Conservation (phyloP, 2,113 vertebrate genomes). For the Melanerpes aurifrons region DNA sequence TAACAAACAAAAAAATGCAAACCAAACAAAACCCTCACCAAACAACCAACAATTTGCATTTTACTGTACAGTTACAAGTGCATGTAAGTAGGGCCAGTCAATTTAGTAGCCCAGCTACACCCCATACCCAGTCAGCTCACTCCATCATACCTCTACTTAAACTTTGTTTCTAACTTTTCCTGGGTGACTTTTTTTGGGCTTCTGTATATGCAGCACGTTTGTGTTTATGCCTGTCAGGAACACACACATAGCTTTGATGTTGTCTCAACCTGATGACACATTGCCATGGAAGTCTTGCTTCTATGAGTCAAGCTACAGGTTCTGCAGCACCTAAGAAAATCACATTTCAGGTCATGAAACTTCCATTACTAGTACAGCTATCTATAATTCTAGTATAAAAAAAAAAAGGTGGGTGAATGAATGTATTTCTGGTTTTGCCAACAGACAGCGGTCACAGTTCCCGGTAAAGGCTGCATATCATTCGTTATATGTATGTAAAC, state of each 20-base stretch:
- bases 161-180: neutral
- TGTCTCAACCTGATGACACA: neutral
- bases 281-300: neutral
- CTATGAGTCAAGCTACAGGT: neutral
- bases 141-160: neutral
- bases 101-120: neutral
- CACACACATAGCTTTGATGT: neutral
- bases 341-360: neutral
- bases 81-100: fast-evolving
- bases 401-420: neutral
- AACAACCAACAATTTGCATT: neutral
- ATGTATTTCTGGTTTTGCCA: neutral
- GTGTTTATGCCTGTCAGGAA: neutral
- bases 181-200: neutral
- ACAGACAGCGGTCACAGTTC: neutral
- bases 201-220: neutral
- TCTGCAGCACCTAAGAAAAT: neutral
- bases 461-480: neutral
- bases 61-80: neutral
- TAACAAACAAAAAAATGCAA: neutral
- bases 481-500: neutral
- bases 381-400: neutral
- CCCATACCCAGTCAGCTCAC: neutral
- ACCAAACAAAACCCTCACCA: no score
- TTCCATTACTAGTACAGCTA: neutral